Evolutionary conservation across 2,888 invertebrate species (phyloP).

Genomic region (Cerceris ruficornis): DNA sequence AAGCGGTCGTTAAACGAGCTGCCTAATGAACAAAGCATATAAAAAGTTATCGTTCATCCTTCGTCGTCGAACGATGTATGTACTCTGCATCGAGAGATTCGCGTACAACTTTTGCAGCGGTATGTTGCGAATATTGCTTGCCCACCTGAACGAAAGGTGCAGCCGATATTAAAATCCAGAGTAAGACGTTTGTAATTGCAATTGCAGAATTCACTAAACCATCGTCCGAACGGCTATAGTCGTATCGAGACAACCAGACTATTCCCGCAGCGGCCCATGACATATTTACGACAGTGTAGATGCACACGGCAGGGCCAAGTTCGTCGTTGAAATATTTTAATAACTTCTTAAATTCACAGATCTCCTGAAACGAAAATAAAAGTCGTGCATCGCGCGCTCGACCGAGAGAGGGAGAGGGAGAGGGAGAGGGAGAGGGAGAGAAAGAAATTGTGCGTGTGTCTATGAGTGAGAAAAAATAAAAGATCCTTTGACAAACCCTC

Average conservation of each 20-base stretch:
- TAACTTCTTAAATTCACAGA: slow-evolving; percentile 90
- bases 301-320: slow-evolving; percentile 89
- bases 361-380: slow-evolving; percentile 84
- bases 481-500: slow-evolving; percentile 84
- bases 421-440: too few relatives aligned
- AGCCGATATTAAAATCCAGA: slow-evolving; percentile 86
- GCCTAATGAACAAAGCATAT: slow-evolving; percentile 83
- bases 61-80: too few relatives aligned
- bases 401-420: too few relatives aligned
- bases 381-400: too few relatives aligned
- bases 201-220: slow-evolving; percentile 84
- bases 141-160: slow-evolving; percentile 88
- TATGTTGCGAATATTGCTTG: too few relatives aligned
- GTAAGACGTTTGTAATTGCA: slow-evolving; percentile 84
- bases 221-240: slow-evolving; percentile 84
- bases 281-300: slow-evolving; percentile 89
- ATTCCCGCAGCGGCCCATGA: slow-evolving; percentile 88
- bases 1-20: slow-evolving; percentile 88
- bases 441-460: too few relatives aligned
- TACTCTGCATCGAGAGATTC: too few relatives aligned
- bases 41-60: not conserved
- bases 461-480: not conserved
- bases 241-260: slow-evolving; percentile 86
- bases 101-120: too few relatives aligned
- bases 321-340: slow-evolving; percentile 90